These are phyloP conservation scores for Scaptodrosophila latifasciaeformis DNA, from an alignment of 2,888 invertebrate species.

Conservation along the genomic window DNA sequence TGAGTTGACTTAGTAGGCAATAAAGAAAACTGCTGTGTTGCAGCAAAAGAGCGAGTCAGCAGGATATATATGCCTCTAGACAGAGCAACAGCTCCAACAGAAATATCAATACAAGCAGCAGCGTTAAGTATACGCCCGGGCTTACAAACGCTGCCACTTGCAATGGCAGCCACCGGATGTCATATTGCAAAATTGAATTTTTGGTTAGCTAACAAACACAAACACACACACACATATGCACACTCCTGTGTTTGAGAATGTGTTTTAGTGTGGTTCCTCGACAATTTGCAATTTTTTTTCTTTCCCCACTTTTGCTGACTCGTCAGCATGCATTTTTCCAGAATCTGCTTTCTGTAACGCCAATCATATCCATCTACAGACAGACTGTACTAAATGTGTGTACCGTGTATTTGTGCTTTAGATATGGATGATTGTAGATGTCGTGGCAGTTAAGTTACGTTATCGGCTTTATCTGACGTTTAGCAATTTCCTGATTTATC, in stretches of 20 bases:
- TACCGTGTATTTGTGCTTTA: no score
- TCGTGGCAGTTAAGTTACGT: constrained; percentile 45
- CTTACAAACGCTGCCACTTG: no score
- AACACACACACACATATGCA: background rate
- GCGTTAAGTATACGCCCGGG: constrained; percentile 62
- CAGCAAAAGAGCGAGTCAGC: constrained; percentile 25
- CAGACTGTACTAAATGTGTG: no score
- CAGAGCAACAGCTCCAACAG: constrained; percentile 23
- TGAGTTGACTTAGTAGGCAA: constrained; percentile 11
- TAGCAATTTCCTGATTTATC: constrained; percentile 71
- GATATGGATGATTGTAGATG: no score
- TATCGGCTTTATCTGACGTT: constrained; percentile 70
- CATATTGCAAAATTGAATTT: constrained; percentile 68
- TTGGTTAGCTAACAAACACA: constrained; percentile 29
- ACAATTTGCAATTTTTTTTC: constrained; percentile 65
- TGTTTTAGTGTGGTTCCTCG: constrained; percentile 28
- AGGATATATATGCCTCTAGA: constrained; percentile 12
- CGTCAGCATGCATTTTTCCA: no score
- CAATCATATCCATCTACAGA: no score
- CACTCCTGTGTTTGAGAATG: background rate
- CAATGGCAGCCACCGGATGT: constrained; percentile 46
- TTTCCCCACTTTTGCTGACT: no score
- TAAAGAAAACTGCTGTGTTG: constrained; percentile 41
- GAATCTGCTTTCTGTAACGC: no score
- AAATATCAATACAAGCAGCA: constrained; percentile 42